Evolutionary conservation across 2,888 invertebrate species (phyloP), one percentile per base, ranked within the genome.

Genomic region (Pristionchus japonicus): DNA sequence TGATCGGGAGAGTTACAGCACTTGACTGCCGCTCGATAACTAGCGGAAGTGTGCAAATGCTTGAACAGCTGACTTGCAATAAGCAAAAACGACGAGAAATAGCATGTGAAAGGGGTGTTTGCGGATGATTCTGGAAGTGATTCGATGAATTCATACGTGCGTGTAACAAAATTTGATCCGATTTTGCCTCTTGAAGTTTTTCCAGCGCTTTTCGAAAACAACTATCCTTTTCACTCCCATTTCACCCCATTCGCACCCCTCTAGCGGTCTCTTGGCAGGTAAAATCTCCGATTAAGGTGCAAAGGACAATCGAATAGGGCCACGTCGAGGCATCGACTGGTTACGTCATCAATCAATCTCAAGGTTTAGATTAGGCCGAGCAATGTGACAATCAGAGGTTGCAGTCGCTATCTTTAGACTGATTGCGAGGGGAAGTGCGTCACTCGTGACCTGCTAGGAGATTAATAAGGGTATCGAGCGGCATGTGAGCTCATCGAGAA

Each of bases 301-400:
- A n/a, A n/a, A n/a, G n/a, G n/a, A n/a, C n/a, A 11, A 52, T 17
- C 52, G 52, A 52, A 52, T 15, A 52, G 34, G 31, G 67, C 31
- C 34, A 67, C 31, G 67, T 34, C 31, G 34, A 74, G 2, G 43
- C 34, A 23, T 40, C 40, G 1, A 3, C n/a, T 74, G 77, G 4
- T 77, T 77, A 17, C 77, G 77, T 77, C 77, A 77, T 77, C 77
- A 77, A 43, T 77, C 43, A 47, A 57, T n/a, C 9, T 3, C 57
- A 57, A 57, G 77, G 34, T 74, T 37, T 27, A 43, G 77, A 77
- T 77, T 43, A 77, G 40, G 43, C 4, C 70, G 43, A 6, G 31
- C 27, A 43, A 77, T 40, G 27, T 77, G 77, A 43, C 77, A 77
- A 77, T 77, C 77, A 77, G 74, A 77, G 74, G 74, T 52, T 52